Percentiles rank a stretch among this genome's conserved stretches.
phyloP scores from a whole-genome alignment of 2,113 vertebrate species.

The Ancistrus triradiatus region DNA sequence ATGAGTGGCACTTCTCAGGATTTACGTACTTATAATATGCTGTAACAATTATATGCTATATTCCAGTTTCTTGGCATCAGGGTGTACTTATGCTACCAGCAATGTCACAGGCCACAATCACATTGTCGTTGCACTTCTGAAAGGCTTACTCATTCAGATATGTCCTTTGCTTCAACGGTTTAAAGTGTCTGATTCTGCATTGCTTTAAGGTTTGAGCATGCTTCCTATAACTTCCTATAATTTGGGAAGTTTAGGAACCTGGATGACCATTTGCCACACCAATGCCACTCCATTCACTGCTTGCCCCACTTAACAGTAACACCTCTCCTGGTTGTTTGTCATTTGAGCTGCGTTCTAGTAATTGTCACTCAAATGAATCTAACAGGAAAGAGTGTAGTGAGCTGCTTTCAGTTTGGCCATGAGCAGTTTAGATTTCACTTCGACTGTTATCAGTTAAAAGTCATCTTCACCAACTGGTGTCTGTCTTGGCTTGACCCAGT shows the following conservation, averaged over 20 bases:
- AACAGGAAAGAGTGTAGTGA: conserved; percentile 52
- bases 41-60: too few species aligned
- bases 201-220: not conserved
- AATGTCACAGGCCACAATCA: not conserved
- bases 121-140: too few species aligned
- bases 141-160: not conserved
- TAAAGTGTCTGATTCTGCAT: not conserved
- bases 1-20: too few species aligned
- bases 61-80: not conserved
- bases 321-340: conserved; percentile 12
- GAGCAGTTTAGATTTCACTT: too few species aligned
- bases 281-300: not conserved
- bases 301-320: conserved; percentile 1
- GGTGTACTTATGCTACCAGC: not conserved
- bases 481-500: conserved; percentile 13
- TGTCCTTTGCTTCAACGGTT: not conserved
- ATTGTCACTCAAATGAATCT: not conserved
- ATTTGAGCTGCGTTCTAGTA: not conserved
- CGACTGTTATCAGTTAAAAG: too few species aligned
- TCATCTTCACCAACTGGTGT: not conserved
- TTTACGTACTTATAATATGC: too few species aligned
- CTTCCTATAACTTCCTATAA: conserved; percentile 12
- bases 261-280: not conserved
- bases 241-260: conserved; percentile 3
- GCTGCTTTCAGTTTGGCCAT: conserved; percentile 4